Base-by-base conservation (phyloP, 2,797 vertebrate genomes). In the Okamejei kenojei region DNA sequence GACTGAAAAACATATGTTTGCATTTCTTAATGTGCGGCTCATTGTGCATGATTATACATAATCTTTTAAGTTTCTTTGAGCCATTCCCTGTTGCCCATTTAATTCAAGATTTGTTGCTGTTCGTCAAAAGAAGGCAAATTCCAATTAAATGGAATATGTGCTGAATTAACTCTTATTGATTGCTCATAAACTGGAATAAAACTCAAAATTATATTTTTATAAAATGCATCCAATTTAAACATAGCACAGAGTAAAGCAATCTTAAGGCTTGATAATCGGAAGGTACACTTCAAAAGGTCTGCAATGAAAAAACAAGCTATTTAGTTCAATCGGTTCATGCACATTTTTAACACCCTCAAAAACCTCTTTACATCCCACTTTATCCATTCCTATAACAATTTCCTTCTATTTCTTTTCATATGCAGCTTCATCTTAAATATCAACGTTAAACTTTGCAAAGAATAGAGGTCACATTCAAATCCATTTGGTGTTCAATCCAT, bases 191-290 rank as follows among this genome's bases (percentile, higher is more conserved):
- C 68, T 74, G 5, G 65, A 90, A 32, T 71, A 8, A 32, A 73
- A n/a, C 54, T 17, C 58, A 5, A 86, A 13, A 5, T 1, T 11
- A n/a, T 58, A 3, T 63, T 63, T 63, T 0, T 63, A n/a, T 63
- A n/a, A 63, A 86, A 86, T 86, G 26, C 58, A n/a, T 29, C 58
- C 29, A 84, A n/a, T 21, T 86, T 86, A 86, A 86, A 86, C 15
- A 86, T 63, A 15, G 82, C 29, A 63, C 23, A 86, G 9, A 61
- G 13, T 84, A 61, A 81, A 81, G 45, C 10, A 29, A 23, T 86
- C 29, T 29, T 63, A 4, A 13, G 26, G 58, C 54, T 86, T 63
- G 29, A 32, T 86, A 58, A 86, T 86, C 7, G n/a, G 29, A 63
- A 84, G 26, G n/a, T 86, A 63, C 45, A 58, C 21, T 61, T 29